Evolutionary conservation across 2,113 vertebrate genomes (phyloP).

Genomic region (Urocynchramus pylzowi): DNA sequence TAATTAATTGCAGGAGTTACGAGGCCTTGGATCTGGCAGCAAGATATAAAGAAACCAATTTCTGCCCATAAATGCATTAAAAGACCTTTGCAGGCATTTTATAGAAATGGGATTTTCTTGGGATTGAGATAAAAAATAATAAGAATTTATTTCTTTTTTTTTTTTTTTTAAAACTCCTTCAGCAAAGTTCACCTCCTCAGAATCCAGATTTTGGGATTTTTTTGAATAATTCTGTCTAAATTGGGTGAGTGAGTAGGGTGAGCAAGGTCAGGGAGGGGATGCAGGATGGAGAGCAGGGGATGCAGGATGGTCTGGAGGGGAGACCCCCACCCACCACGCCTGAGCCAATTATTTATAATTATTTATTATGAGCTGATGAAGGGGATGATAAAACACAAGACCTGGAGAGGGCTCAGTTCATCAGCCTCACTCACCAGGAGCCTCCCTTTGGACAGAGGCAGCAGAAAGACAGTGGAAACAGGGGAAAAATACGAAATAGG

Average conservation of each 20-base stretch:
- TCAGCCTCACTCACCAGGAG: accelerated
- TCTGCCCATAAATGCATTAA: not conserved
- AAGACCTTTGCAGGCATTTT: not conserved
- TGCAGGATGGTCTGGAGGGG: not conserved
- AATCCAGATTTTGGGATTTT: accelerated
- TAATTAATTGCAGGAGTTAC: not conserved
- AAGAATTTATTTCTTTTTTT: not conserved
- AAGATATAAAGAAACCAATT: not conserved
- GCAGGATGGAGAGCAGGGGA: not conserved
- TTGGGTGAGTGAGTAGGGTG: not conserved
- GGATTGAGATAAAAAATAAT: not conserved
- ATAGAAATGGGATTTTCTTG: not conserved
- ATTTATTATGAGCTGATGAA: not conserved
- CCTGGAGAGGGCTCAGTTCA: not conserved
- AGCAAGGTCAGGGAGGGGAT: not conserved
- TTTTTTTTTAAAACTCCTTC: not conserved
- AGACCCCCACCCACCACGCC: not conserved
- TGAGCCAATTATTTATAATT: not conserved
- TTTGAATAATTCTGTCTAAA: not conserved
- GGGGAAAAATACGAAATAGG: accelerated
- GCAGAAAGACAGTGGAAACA: not conserved
- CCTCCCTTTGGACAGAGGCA: not conserved
- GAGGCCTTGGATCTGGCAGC: not conserved
- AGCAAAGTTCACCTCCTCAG: not conserved
- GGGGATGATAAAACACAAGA: not conserved